Evolutionary conservation across 2,113 vertebrate genomes (phyloP).

Genomic region (Entosphenus tridentatus): DNA sequence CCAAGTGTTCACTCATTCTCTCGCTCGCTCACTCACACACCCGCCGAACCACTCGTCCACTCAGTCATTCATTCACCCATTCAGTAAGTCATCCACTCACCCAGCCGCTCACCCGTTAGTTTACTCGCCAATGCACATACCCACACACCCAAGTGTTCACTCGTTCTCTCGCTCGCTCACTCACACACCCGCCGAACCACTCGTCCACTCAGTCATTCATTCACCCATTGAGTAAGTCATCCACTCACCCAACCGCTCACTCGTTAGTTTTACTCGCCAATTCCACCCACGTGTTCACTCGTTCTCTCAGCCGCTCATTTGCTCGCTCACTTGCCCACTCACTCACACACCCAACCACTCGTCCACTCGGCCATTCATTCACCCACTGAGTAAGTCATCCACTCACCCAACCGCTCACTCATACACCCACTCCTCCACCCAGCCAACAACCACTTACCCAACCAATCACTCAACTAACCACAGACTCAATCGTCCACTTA

Average conservation of each 20-base stretch:
- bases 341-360: background rate
- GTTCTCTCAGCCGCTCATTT: no score
- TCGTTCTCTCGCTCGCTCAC: no score
- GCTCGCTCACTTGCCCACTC: background rate
- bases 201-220: no score
- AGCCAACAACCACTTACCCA: background rate
- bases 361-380: background rate
- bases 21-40: background rate
- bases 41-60: no score
- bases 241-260: background rate
- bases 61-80: no score
- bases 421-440: background rate
- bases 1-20: background rate
- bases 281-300: background rate
- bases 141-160: no score
- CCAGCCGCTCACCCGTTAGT: no score
- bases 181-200: no score
- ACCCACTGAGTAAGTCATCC: background rate
- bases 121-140: no score
- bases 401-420: background rate
- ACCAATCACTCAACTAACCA: background rate
- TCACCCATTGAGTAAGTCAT: no score
- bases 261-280: background rate
- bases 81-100: no score
- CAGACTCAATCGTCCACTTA: no score